Evolutionary conservation across 2,113 vertebrate species (phyloP), one percentile per base, ranked within the genome.

Genomic region (Anarrhichthys ocellatus): DNA sequence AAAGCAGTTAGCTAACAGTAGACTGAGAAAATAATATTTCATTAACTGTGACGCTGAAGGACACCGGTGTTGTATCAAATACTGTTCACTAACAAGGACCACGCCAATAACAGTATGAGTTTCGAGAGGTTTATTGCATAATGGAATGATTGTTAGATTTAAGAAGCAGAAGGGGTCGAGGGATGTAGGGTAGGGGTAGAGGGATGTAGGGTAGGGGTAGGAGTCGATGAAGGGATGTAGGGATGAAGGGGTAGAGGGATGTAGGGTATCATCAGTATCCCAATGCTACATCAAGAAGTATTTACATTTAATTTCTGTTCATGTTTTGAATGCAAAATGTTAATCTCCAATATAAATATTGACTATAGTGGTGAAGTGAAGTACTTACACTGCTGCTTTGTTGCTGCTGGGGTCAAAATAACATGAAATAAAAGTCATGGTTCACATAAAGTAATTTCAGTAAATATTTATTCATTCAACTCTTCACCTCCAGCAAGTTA

Each of bases 361-460:
- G 9, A 27, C 6, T 22, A 38, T 61, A 32, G 14, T 44, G 14
- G 20, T 64, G 20, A 64, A 15, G n/a, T 24, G 14, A 44, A 27
- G 54, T 24, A 24, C 7, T 15, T 44, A n/a, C 36, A 44, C 9
- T n/a, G 38, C 18, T 42, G 27, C 2, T 38, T 22, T 65, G 38
- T 22, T 42, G 11, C 20, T 40, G 13, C 64, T 42, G 38, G 22
- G n/a, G 4, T 15, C 40, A 66, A 44, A 65, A 65, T 14, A 65
- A 67, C 65, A 67, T 67, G 14, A 69, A 69, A 69, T 69, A 52
- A 50, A 70, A 13, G 40, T 32, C 11, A 22, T 32, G 38, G 42
- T 22, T 18, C 42, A 73, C 7, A 70, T 56, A 42, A 5, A 58
- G 71, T 44, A 6, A 50, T 48, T 75, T 50, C 24, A 50, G 14